Evolutionary conservation across 1,140 invertebrate genomes (phyloP).

Genomic region (Listronotus bonariensis): DNA sequence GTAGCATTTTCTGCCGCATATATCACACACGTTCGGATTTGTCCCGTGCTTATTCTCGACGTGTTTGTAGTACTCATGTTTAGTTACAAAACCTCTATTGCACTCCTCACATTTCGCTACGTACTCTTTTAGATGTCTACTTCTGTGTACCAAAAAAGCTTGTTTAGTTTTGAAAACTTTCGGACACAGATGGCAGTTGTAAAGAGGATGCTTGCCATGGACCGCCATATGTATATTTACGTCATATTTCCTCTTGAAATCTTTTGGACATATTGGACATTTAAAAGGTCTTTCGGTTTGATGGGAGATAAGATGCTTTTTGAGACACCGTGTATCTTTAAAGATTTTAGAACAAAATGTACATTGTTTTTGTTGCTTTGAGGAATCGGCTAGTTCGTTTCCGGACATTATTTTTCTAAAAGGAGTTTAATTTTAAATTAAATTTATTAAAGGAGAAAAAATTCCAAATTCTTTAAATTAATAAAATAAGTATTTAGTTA

Average conservation of each 20-base stretch:
- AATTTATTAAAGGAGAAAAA: constrained; percentile 59
- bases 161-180: constrained; percentile 71
- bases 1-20: constrained; percentile 35
- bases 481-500: no score
- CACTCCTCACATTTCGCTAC: constrained; percentile 40
- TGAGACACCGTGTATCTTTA: constrained; percentile 17
- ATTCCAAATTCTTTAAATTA: no score
- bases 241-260: constrained; percentile 40
- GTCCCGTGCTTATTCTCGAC: constrained; percentile 36
- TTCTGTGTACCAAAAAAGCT: constrained; percentile 67
- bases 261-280: constrained; percentile 46
- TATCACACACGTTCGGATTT: constrained; percentile 40
- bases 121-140: constrained; percentile 63
- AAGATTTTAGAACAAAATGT: constrained; percentile 24
- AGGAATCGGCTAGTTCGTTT: constrained; percentile 34
- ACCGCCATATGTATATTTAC: constrained; percentile 35
- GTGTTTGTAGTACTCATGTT: constrained; percentile 40
- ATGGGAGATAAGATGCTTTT: constrained; percentile 29
- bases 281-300: constrained; percentile 22
- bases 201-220: constrained; percentile 38
- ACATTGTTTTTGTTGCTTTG: constrained; percentile 9
- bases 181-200: constrained; percentile 46
- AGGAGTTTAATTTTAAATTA: constrained; percentile 64
- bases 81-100: constrained; percentile 41
- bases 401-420: constrained; percentile 61